Conservation (phyloP, 2,888 invertebrate genomes). For the Andrena dorsata region DNA sequence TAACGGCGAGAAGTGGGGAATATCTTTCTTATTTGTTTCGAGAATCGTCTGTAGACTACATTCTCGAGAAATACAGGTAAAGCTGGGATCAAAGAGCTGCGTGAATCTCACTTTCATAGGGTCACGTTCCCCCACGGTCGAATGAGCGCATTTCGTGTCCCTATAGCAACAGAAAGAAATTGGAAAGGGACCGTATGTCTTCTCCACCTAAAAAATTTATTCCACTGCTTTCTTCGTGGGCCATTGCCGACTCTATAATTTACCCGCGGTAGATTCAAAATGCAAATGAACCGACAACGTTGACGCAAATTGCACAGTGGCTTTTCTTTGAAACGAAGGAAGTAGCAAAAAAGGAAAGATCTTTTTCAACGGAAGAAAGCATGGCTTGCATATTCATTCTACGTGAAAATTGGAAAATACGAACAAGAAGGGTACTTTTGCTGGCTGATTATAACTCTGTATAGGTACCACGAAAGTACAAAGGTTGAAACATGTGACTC, state of each 20-base stretch:
- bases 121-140: constrained; percentile 62
- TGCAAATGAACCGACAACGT: constrained; percentile 12
- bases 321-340: not conserved
- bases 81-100: constrained; percentile 59
- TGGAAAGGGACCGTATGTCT: constrained; percentile 16
- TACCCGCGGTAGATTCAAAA: constrained; percentile 8
- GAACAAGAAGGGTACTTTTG: too few species aligned
- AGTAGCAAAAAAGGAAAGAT: not conserved
- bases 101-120: constrained; percentile 61
- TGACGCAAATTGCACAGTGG: not conserved
- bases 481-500: too few species aligned
- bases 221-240: not conserved
- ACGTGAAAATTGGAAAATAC: not conserved
- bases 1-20: not conserved
- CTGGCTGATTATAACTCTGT: too few species aligned
- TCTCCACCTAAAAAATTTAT: constrained; percentile 38
- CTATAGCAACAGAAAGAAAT: constrained; percentile 17
- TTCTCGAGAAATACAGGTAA: constrained; percentile 50
- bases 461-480: too few species aligned
- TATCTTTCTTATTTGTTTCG: constrained; percentile 30
- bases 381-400: not conserved
- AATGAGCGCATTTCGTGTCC: constrained; percentile 44
- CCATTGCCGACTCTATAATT: constrained; percentile 23
- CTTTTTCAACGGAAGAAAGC: not conserved
- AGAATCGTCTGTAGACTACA: constrained; percentile 41